These are phyloP conservation scores for Ypsolopha scabrella DNA, from an alignment of 2,888 invertebrate species.

Conservation along the genomic window DNA sequence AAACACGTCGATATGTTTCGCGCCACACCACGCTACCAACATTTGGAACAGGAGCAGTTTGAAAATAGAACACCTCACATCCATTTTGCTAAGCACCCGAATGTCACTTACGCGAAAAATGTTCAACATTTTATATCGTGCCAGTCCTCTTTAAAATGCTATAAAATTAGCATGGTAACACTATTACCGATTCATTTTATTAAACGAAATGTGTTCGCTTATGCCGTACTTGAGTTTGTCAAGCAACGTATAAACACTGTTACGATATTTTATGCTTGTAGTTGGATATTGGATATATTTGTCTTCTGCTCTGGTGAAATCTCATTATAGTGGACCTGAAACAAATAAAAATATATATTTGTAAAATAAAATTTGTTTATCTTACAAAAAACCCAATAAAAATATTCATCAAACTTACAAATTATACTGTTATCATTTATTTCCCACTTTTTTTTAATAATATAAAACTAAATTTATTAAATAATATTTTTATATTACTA, in stretches of 20 bases:
- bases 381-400: not conserved
- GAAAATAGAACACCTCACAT: constrained; percentile 52
- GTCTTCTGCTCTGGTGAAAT: constrained; percentile 37
- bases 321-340: constrained; percentile 59
- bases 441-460: not conserved
- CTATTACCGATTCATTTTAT: constrained; percentile 16
- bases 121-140: constrained; percentile 2
- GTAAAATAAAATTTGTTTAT: not conserved
- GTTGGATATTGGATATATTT: constrained; percentile 46
- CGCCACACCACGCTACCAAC: constrained; percentile 51
- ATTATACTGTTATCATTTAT: no score
- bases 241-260: constrained; percentile 8
- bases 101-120: constrained; percentile 37
- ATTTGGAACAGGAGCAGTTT: constrained; percentile 57
- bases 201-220: constrained; percentile 1
- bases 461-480: not conserved
- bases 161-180: constrained; percentile 18
- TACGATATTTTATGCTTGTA: constrained; percentile 51
- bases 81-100: constrained; percentile 50
- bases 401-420: not conserved
- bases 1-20: constrained; percentile 37
- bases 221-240: constrained; percentile 1
- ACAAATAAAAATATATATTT: constrained; percentile 24
- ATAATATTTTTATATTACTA: not conserved
- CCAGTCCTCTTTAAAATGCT: constrained; percentile 10